phyloP scores from a whole-genome alignment of 1,140 invertebrate genomes.

The Magallana angulata region DNA sequence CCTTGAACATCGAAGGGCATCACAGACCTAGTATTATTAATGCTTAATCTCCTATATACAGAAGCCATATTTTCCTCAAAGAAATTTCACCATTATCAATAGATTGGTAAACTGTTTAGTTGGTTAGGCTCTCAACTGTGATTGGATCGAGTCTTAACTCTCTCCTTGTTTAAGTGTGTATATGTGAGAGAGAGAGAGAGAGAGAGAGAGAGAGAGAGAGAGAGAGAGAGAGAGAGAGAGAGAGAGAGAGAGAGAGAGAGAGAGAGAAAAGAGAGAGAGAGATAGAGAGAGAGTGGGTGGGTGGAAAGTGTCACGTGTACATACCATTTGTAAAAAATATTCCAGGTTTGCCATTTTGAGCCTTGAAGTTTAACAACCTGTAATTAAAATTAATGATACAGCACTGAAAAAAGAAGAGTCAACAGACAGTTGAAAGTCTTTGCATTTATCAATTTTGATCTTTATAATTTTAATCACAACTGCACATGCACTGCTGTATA shows the following conservation, averaged over 20 bases:
- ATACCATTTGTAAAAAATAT: constrained; percentile 69
- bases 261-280: too few relatives aligned
- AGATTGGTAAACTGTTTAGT: constrained; percentile 84
- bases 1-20: constrained; percentile 90
- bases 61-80: constrained; percentile 83
- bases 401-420: constrained; percentile 11
- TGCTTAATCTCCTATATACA: constrained; percentile 88
- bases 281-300: too few relatives aligned
- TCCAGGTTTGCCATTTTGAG: constrained; percentile 63
- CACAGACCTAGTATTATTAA: constrained; percentile 90
- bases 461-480: too few relatives aligned
- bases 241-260: too few relatives aligned
- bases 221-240: too few relatives aligned
- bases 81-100: constrained; percentile 81
- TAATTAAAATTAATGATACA: constrained; percentile 46
- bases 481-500: too few relatives aligned
- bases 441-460: too few relatives aligned
- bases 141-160: constrained; percentile 85
- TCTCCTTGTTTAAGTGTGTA: too few relatives aligned
- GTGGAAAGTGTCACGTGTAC: neutral
- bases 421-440: neutral
- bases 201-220: too few relatives aligned
- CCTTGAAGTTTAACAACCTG: constrained; percentile 63
- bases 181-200: too few relatives aligned
- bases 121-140: constrained; percentile 88